phyloP scores from a whole-genome alignment of 2,113 vertebrate genomes.

The Oceanodroma tethys region DNA sequence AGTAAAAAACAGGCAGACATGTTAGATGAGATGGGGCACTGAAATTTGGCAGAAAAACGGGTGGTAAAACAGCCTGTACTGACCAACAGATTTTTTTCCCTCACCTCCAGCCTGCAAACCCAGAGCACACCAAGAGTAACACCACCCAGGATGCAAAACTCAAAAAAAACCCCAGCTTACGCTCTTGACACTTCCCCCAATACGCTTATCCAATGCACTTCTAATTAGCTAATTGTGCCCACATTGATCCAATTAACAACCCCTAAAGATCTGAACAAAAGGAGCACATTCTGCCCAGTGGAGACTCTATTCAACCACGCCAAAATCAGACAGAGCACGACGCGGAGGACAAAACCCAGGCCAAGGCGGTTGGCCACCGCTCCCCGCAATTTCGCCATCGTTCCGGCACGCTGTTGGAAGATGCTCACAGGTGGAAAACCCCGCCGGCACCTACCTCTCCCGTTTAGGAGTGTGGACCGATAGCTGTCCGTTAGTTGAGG shows the following conservation, averaged over 20 bases:
- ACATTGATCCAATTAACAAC: slow-evolving; percentile 50
- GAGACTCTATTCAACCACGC: not conserved
- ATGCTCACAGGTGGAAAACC: not conserved
- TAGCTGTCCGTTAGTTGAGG: slow-evolving; percentile 93
- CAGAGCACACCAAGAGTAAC: not conserved
- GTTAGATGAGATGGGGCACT: not conserved
- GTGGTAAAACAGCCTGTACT: not conserved
- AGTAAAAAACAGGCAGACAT: not conserved
- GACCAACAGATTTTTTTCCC: not conserved
- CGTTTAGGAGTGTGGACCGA: slow-evolving; percentile 90
- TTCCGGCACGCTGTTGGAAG: rapidly evolving
- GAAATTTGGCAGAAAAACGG: not conserved
- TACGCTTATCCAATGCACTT: not conserved
- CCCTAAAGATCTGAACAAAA: not conserved
- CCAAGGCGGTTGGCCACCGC: not conserved
- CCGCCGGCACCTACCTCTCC: slow-evolving; percentile 82
- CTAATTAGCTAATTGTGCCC: slow-evolving; percentile 35
- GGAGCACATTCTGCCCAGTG: not conserved
- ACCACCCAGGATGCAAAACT: not conserved
- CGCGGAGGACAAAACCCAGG: not conserved
- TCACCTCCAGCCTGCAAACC: not conserved
- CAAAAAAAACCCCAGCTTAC: not conserved
- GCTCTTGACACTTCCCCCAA: not conserved
- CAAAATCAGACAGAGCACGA: not conserved
- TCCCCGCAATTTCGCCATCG: not conserved